Conservation (phyloP, 2,113 vertebrate species). For the Etia nguti region DNA sequence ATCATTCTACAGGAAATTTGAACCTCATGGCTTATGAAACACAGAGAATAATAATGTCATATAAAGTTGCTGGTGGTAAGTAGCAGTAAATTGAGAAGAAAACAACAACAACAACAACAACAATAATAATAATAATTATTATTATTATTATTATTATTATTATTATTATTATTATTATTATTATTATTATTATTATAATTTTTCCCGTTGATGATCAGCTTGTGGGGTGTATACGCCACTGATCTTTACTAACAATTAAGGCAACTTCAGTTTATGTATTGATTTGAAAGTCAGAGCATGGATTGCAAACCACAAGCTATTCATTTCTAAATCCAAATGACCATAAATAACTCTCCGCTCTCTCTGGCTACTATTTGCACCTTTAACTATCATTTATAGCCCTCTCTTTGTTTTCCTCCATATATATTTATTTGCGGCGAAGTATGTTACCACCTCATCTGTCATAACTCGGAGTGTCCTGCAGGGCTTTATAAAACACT, state of each 20-base stretch:
- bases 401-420: not conserved
- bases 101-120: not conserved
- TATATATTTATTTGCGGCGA: slow-evolving; percentile 9
- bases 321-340: slow-evolving; percentile 14
- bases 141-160: no score
- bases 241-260: not conserved
- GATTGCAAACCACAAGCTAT: not conserved
- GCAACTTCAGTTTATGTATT: slow-evolving; percentile 37
- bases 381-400: slow-evolving; percentile 19
- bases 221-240: not conserved
- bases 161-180: no score
- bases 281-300: slow-evolving; percentile 15
- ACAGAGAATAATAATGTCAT: not conserved
- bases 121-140: not conserved
- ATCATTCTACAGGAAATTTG: no score
- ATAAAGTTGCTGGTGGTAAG: not conserved
- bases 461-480: slow-evolving; percentile 27
- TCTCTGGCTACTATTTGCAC: slow-evolving; percentile 8
- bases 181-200: not conserved
- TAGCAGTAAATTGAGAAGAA: not conserved
- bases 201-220: not conserved
- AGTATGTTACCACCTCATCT: slow-evolving; percentile 34
- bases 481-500: slow-evolving; percentile 12
- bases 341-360: slow-evolving; percentile 22
- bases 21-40: not conserved